Evolutionary conservation across 2,797 vertebrate genomes (phyloP), one percentile per base, ranked within the genome.

Genomic region (Kryptopterus vitreolus): DNA sequence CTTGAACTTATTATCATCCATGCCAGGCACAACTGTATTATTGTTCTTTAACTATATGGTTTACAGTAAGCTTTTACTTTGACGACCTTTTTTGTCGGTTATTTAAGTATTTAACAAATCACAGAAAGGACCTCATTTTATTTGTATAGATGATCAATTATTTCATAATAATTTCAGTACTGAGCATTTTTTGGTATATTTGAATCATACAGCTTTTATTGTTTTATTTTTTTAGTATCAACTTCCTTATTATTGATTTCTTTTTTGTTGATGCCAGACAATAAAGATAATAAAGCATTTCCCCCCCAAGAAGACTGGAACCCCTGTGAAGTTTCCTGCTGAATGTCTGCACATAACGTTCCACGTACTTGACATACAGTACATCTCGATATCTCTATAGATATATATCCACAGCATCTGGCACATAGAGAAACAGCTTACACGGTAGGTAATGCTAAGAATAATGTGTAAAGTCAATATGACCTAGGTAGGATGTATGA

Each of bases 121-220:
- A 48, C 13, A 26, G 1, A 69, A 48, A 46, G 8, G 43, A 15
- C 10, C 65, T 48, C 12, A 69, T 46, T 48, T 46, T 69, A n/a
- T 69, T 66, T 66, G 65, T 26, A 7, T 43, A 69, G 65, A 16
- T 69, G 43, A 66, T 66, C 22, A 66, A 66, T 38, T 11, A 24
- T 11, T 13, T 20, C n/a, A 66, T 5, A 43, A 3, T 66, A 10
- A 43, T 38, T 66, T 13, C 20, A 66, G 33, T 43, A 66, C 38
- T 26, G 43, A 8, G 48, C 65, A 26, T 22, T n/a, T 33, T 33
- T 62, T 61, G 3, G 31, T 20, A 62, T 33, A 33, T 33, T 62
- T 62, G 20, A 62, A 33, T 62, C 6, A 62, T 18, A 33, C 15
- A 35, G 62, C 31, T 43, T 65, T 65, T n/a, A n/a, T n/a, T 33